Evolutionary conservation across 92 coral and sea anemone species (phyloP).

Genomic region (Desmophyllum pertusum): DNA sequence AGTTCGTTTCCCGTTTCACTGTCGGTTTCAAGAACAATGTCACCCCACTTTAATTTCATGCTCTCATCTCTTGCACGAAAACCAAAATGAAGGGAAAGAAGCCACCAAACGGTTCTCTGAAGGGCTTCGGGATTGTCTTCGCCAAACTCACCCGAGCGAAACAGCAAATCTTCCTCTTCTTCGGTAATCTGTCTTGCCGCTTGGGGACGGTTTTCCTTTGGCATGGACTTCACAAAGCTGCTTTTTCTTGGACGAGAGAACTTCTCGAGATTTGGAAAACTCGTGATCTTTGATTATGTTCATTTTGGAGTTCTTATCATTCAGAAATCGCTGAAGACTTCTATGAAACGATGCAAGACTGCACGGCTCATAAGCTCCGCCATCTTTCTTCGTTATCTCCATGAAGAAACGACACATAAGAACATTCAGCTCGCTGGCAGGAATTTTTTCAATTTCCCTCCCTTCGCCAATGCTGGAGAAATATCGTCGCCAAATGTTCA

Average conservation of each 20-base stretch:
- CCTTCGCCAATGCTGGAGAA: no score
- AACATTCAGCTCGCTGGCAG: no score
- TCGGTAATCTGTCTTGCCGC: no score
- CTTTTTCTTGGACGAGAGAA: conserved; percentile 14
- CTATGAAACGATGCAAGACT: conserved; percentile 23
- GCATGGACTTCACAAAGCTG: no score
- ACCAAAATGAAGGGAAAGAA: conserved; percentile 53
- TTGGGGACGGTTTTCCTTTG: no score
- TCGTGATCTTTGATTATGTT: conserved; percentile 44
- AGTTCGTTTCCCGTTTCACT: conserved; percentile 28
- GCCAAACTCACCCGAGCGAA: conserved; percentile 52
- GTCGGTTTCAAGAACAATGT: conserved; percentile 17
- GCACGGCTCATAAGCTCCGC: no score
- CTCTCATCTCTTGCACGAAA: conserved; percentile 54
- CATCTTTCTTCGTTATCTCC: no score
- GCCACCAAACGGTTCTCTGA: conserved; percentile 64
- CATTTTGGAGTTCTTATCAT: conserved; percentile 25
- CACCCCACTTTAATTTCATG: conserved; percentile 50
- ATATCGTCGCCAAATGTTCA: no score
- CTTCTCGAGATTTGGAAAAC: conserved; percentile 38
- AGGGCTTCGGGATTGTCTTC: conserved; percentile 50
- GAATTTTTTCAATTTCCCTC: no score
- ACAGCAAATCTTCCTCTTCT: conserved; percentile 53
- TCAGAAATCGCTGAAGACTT: conserved; percentile 35
- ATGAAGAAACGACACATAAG: no score